Evolutionary conservation across 2,113 vertebrate genomes (phyloP).

Genomic region (Labrus mixtus): DNA sequence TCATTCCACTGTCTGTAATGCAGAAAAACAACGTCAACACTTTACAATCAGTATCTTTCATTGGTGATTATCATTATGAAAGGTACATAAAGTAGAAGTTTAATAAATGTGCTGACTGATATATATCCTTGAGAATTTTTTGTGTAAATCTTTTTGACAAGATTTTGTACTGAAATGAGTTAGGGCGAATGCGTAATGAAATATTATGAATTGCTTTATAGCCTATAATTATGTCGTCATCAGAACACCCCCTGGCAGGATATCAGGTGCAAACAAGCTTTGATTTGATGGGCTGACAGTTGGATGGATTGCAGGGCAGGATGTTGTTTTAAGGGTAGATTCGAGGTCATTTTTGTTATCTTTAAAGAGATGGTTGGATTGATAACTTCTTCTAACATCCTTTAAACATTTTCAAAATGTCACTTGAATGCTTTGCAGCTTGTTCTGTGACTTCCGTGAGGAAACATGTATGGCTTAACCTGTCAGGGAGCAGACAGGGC

Average conservation of each 20-base stretch:
- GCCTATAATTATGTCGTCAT: conserved; percentile 72
- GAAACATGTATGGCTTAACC: conserved; percentile 30
- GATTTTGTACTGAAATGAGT: conserved; percentile 26
- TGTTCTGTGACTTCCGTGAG: conserved; percentile 33
- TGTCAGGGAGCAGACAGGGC: conserved; percentile 43
- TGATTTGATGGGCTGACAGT: conserved; percentile 58
- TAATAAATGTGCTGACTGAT: conserved; percentile 34
- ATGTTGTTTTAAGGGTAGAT: conserved; percentile 7
- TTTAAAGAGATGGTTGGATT: not conserved
- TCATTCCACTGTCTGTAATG: conserved; percentile 1
- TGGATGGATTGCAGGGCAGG: conserved; percentile 9
- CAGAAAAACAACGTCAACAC: not conserved
- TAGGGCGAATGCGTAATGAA: conserved; percentile 42
- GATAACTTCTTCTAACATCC: conserved; percentile 2
- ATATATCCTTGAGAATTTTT: conserved; percentile 8
- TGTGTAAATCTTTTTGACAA: conserved; percentile 20
- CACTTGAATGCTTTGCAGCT: conserved; percentile 22
- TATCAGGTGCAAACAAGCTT: conserved; percentile 68
- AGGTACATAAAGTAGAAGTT: not conserved
- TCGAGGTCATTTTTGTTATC: conserved; percentile 22
- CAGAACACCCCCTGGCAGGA: conserved; percentile 45
- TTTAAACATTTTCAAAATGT: not conserved
- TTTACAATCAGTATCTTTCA: conserved; percentile 1
- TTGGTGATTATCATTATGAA: conserved; percentile 13
- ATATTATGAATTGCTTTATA: conserved; percentile 61